Base-by-base conservation (phyloP, 1,140 invertebrate species). In the Drosophila parvula region DNA sequence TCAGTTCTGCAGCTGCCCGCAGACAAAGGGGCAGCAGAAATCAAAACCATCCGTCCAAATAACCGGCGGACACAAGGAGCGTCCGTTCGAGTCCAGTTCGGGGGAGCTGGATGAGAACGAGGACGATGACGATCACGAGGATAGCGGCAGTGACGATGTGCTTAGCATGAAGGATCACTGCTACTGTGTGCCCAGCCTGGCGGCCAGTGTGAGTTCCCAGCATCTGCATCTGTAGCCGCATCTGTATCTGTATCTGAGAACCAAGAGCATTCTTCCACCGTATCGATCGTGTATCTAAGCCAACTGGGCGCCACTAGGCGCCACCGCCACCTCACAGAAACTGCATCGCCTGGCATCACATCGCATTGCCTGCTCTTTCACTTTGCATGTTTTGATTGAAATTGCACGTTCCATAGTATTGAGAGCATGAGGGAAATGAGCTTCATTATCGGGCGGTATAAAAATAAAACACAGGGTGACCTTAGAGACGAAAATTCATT, bases 111-210 rank as follows among this genome's bases (percentile, higher is more conserved):
- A 78, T 4, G 74, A 78, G n/a, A 74, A 67, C 16, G 60, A 70
- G 43, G 79, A 67, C 3, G 48, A 83, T 0, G 45, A 75, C 4
- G 65, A 62, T 10, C 22, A 68, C n/a, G 77, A 76, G 11, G 81
- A 84, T 30, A 79, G 75, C 51, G 81, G 63, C 53, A 91, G 90
- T 53, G 90, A 91, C 36, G 90, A 91, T 76, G 78, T 88, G 45
- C 79, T 91, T 11, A 91, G 84, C 61, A 70, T 91, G 22, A 91
- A 91, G 77, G 91, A 91, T 58, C 91, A 91, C 64, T 91, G 88
- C 64, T 91, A 91, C 71, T 91, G 90, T 61, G 89, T 91, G 44
- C 91, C 90, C 74, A 91, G 91, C 64, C 67, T 91, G 78, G 90
- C 90, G 68, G 89, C 89, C 74, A 91, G 89, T 91, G 91, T 91